Conservation (phyloP, 2,113 vertebrate genomes). For the Apeltes quadracus region DNA sequence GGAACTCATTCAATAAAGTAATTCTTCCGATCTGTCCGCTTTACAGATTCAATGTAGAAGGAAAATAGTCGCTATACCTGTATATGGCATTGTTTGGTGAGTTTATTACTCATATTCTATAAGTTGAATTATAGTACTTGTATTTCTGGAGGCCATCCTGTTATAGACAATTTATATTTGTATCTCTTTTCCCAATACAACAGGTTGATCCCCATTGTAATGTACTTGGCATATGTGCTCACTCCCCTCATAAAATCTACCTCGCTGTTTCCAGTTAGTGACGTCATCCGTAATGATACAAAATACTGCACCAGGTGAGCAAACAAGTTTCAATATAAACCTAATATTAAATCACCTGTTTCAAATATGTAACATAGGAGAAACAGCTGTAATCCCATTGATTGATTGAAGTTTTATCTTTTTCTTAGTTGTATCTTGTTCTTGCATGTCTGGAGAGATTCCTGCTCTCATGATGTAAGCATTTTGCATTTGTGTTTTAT, state of each 20-base stretch:
- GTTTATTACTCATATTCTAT: background rate
- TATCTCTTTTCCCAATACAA: conserved; percentile 2
- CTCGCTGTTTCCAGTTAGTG: background rate
- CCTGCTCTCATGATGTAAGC: conserved; percentile 67
- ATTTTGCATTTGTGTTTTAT: conserved; percentile 2
- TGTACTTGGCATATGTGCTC: conserved; percentile 68
- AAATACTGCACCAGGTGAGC: conserved; percentile 74
- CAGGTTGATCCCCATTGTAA: conserved; percentile 70
- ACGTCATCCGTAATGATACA: accelerated
- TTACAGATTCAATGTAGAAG: conserved; percentile 47
- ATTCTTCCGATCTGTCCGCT: background rate
- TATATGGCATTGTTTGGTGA: conserved; percentile 69
- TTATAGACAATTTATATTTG: background rate
- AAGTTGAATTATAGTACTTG: background rate
- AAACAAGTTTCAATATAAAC: background rate
- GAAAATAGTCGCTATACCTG: background rate
- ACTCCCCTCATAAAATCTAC: conserved; percentile 21
- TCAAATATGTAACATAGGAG: background rate
- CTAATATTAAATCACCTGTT: background rate
- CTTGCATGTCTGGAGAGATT: conserved; percentile 61
- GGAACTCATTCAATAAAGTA: background rate
- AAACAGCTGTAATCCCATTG: background rate
- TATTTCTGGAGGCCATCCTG: background rate
- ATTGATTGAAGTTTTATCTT: conserved; percentile 4
- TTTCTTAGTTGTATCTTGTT: conserved; percentile 78